Evolutionary conservation across 2,888 invertebrate species (phyloP).

Genomic region (Oxystoma pomonae): DNA sequence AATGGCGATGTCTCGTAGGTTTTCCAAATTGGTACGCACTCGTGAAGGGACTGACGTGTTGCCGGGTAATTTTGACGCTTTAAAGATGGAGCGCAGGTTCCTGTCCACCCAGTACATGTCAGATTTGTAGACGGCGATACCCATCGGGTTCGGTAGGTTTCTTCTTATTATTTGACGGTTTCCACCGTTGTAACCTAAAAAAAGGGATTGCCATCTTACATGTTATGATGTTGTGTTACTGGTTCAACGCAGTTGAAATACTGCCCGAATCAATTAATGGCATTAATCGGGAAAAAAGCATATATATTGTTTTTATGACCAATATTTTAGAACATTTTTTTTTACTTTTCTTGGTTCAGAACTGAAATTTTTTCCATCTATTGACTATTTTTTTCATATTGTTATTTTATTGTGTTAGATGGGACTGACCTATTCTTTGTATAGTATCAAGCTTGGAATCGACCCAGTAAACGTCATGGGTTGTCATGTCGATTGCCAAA

Average conservation of each 20-base stretch:
- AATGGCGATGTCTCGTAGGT: constrained; percentile 85
- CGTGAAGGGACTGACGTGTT: constrained; percentile 67
- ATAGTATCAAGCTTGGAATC: constrained; percentile 93
- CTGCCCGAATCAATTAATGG: too few relatives aligned
- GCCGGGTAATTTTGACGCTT: constrained; percentile 72
- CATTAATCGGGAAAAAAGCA: too few relatives aligned
- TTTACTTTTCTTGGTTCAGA: too few relatives aligned
- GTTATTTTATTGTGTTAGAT: too few relatives aligned
- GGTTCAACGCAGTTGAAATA: too few relatives aligned
- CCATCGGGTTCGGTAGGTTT: constrained; percentile 91
- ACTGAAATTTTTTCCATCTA: too few relatives aligned
- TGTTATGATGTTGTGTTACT: too few relatives aligned
- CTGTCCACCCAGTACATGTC: constrained; percentile 94
- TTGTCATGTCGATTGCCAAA: constrained; percentile 86
- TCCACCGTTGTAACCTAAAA: constrained; percentile 61
- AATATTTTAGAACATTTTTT: too few relatives aligned
- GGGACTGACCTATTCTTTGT: constrained; percentile 75
- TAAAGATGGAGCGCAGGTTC: constrained; percentile 79
- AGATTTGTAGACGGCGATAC: constrained; percentile 78
- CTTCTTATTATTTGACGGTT: constrained; percentile 74
- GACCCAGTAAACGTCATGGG: constrained; percentile 97
- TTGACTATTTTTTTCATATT: too few relatives aligned
- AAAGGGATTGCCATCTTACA: too few relatives aligned
- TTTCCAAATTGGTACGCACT: constrained; percentile 78
- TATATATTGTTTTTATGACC: too few relatives aligned